phyloP scores from a whole-genome alignment of 2,888 invertebrate genomes.

The Drosophila rellima region DNA sequence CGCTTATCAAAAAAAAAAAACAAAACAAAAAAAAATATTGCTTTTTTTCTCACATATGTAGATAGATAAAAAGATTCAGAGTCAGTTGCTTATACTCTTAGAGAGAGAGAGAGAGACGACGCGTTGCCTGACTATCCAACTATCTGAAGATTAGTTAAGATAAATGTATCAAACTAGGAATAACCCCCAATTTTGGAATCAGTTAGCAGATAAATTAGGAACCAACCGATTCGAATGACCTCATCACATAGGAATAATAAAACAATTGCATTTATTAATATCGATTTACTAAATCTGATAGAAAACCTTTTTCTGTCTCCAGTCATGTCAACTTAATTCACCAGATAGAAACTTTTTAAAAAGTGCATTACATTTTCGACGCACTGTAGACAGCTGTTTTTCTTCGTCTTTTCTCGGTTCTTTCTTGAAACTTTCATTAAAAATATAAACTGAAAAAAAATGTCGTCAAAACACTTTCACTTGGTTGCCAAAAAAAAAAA shows the following conservation, averaged over 20 bases:
- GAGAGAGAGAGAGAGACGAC: neutral
- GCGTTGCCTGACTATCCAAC: neutral
- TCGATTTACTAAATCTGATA: too few species aligned
- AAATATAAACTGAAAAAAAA: constrained; percentile 1
- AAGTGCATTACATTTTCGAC: constrained; percentile 5
- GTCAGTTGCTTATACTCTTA: constrained; percentile 2
- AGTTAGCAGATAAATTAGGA: neutral
- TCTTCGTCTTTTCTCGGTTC: neutral
- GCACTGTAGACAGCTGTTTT: constrained; percentile 7
- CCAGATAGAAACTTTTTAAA: neutral
- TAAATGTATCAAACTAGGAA: neutral
- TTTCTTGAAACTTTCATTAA: constrained; percentile 10
- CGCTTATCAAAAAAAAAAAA: constrained; percentile 3
- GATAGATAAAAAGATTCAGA: neutral
- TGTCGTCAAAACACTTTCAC: constrained; percentile 21
- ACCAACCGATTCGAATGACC: neutral
- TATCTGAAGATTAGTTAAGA: constrained; percentile 3
- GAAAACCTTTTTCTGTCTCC: neutral
- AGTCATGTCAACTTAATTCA: neutral
- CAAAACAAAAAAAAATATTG: constrained; percentile 5
- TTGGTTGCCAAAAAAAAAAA: constrained; percentile 8
- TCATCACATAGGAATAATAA: neutral
- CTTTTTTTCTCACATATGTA: constrained; percentile 3
- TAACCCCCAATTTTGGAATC: neutral
- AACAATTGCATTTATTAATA: neutral